phyloP scores from a whole-genome alignment of 2,888 invertebrate species.

The Harpagoxenus sublaevis region DNA sequence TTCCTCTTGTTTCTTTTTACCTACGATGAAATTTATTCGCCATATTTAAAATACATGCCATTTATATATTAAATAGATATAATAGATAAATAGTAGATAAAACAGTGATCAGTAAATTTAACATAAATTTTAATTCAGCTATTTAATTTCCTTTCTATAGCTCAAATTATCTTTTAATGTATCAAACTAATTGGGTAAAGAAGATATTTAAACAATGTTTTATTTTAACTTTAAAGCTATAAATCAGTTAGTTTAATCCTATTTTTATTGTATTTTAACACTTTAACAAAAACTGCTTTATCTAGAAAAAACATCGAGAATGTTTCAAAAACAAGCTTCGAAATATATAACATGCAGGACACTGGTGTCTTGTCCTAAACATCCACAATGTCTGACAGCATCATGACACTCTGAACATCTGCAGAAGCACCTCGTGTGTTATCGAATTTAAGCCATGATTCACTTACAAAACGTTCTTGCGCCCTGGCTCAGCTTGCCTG shows the following conservation, averaged over 20 bases:
- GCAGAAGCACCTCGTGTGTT: not conserved
- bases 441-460: not conserved
- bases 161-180: not conserved
- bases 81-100: not conserved
- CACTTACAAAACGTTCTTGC: conserved; percentile 58
- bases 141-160: not conserved
- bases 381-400: not conserved
- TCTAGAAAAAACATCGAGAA: not conserved
- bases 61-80: not conserved
- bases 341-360: not conserved
- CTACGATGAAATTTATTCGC: not conserved
- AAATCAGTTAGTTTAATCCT: not conserved
- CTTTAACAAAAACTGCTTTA: not conserved
- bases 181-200: not conserved
- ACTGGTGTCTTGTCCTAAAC: not conserved
- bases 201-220: not conserved
- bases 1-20: not conserved
- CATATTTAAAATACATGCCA: not conserved
- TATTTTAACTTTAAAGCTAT: not conserved
- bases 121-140: not conserved
- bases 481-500: conserved; percentile 30
- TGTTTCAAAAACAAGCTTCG: not conserved
- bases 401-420: not conserved
- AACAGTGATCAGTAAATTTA: not conserved
- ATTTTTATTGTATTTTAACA: not conserved